Evolutionary conservation across 1,140 invertebrate species (phyloP).

Genomic region (Odontomachus brunneus): DNA sequence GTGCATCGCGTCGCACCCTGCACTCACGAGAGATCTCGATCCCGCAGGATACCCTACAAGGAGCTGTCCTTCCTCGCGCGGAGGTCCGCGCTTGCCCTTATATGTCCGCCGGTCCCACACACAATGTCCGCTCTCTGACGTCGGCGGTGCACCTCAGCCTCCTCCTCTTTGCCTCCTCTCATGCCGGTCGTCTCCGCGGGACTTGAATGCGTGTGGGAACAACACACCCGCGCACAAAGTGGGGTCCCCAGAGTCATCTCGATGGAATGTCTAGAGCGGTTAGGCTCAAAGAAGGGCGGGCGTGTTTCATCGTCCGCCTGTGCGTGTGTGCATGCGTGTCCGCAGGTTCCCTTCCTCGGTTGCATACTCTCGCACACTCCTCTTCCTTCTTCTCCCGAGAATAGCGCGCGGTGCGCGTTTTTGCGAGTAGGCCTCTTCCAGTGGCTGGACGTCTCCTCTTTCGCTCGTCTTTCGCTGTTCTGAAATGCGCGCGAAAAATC

Average conservation of each 20-base stretch:
- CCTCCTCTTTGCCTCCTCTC: slow-evolving; percentile 33
- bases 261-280: slow-evolving; percentile 80
- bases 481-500: slow-evolving; percentile 5
- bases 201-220: slow-evolving; percentile 15
- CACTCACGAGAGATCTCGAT: slow-evolving; percentile 70
- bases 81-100: slow-evolving; percentile 74
- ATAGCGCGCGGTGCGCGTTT: slow-evolving; percentile 41
- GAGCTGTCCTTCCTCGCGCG: slow-evolving; percentile 64
- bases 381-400: slow-evolving; percentile 53
- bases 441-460: not conserved
- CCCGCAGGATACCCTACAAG: slow-evolving; percentile 64
- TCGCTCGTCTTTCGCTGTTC: not conserved
- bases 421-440: slow-evolving; percentile 17
- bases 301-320: slow-evolving; percentile 66
- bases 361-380: slow-evolving; percentile 26
- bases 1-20: not conserved
- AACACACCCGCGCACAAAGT: slow-evolving; percentile 67
- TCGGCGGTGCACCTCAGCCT: slow-evolving; percentile 41
- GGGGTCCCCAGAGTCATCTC: slow-evolving; percentile 78
- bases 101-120: slow-evolving; percentile 76
- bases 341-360: slow-evolving; percentile 39
- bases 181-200: not conserved
- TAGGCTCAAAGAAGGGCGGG: slow-evolving; percentile 74
- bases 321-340: not conserved
- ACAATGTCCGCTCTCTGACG: slow-evolving; percentile 75